Percentiles rank a stretch among this genome's conserved stretches.
phyloP scores from a whole-genome alignment of 2,888 invertebrate species.

The Chrysolina haemoptera region DNA sequence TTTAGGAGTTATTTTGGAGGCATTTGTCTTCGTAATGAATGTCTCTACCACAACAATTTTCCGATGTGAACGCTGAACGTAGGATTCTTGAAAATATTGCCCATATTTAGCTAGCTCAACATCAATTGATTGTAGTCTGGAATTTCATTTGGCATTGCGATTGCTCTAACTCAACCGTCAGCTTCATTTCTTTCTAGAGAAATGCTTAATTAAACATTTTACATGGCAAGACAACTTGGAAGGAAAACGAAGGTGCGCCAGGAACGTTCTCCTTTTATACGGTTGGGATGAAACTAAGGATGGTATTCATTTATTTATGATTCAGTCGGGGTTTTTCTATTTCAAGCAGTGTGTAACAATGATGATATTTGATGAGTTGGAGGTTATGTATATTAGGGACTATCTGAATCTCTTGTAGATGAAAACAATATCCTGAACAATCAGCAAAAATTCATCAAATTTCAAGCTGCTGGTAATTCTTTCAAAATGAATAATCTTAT shows the following conservation, averaged over 20 bases:
- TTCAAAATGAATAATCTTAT: too few species aligned
- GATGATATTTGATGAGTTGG: not conserved
- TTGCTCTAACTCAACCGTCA: conserved; percentile 27
- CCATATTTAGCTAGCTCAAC: conserved; percentile 29
- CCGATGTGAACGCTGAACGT: conserved; percentile 9
- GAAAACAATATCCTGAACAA: too few species aligned
- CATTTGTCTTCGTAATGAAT: conserved; percentile 28
- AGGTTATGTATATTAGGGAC: not conserved
- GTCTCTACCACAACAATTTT: conserved; percentile 28
- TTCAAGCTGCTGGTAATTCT: too few species aligned
- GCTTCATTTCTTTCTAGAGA: conserved; percentile 23
- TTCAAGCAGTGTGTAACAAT: not conserved
- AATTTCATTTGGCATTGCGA: conserved; percentile 30
- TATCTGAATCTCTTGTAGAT: too few species aligned
- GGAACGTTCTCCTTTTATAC: conserved; percentile 17
- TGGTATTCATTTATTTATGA: conserved; percentile 24
- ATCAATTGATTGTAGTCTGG: conserved; percentile 29
- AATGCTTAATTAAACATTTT: conserved; percentile 27
- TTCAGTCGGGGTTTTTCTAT: not conserved
- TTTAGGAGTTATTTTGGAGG: conserved; percentile 12
- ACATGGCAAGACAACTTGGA: conserved; percentile 22
- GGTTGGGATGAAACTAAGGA: conserved; percentile 1
- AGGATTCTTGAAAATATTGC: conserved; percentile 21
- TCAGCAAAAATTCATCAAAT: too few species aligned
- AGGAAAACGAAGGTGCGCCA: conserved; percentile 22